phyloP scores from a whole-genome alignment of 2,888 invertebrate species.

The Congeria kusceri region DNA sequence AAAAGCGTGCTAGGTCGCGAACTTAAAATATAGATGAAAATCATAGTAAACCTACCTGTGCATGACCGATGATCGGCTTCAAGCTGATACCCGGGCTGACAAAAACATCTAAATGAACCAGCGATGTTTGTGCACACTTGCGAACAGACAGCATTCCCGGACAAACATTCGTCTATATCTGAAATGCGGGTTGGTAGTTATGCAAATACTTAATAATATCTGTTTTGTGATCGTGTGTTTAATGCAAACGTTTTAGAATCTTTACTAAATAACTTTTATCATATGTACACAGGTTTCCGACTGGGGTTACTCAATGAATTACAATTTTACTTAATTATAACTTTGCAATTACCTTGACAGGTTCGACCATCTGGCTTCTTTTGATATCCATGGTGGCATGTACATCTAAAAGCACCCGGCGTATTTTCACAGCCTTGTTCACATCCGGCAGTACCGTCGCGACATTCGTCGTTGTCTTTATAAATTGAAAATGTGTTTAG shows the following conservation, averaged over 20 bases:
- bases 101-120: slow-evolving; percentile 30
- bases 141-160: slow-evolving; percentile 6
- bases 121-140: slow-evolving; percentile 20
- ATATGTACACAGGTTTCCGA: too few relatives aligned
- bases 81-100: slow-evolving; percentile 18
- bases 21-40: too few relatives aligned
- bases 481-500: too few relatives aligned
- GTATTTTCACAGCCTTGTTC: slow-evolving; percentile 28
- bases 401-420: slow-evolving; percentile 26
- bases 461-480: slow-evolving; percentile 41
- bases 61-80: slow-evolving; percentile 13
- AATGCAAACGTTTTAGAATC: too few relatives aligned
- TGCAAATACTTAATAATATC: too few relatives aligned
- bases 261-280: too few relatives aligned
- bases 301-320: too few relatives aligned
- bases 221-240: too few relatives aligned
- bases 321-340: too few relatives aligned
- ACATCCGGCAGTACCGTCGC: slow-evolving; percentile 4
- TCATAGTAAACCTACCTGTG: slow-evolving; percentile 12
- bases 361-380: neutral
- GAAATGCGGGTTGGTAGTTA: neutral
- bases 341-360: slow-evolving; percentile 6
- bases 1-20: too few relatives aligned
- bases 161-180: slow-evolving; percentile 41
- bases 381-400: slow-evolving; percentile 24